Evolutionary conservation across 2,888 invertebrate genomes (phyloP), one percentile per base, ranked within the genome.

Genomic region (Temnothorax rugatulus): DNA sequence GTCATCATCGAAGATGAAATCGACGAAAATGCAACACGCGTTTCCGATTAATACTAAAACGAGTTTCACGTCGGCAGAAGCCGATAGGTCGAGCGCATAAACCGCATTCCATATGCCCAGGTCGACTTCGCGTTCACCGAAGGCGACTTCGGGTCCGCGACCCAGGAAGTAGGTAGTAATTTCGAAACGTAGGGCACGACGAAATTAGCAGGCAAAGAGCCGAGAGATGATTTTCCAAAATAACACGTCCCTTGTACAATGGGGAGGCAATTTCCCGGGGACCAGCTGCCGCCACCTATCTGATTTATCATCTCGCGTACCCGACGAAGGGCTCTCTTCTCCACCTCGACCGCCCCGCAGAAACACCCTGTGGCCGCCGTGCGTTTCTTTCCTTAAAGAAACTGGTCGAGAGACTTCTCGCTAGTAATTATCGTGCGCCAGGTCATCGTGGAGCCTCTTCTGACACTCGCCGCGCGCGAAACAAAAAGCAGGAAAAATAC

Each of bases 141-240:
- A 76, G 63, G 82, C 85, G 84, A 68, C 79, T 86, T 74, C 81
- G 83, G 90, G 87, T 85, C 91, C 88, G 88, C 88, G 88, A 91
- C 88, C 90, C 90, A 92, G 93, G 93, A 93, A 93, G 92, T 92
- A 91, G 92, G 89, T 91, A 91, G 90, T 94, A 93, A 94, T 94
- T 93, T 94, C 85, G 90, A 84, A 86, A 86, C 87, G 87, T 83
- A 88, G 83, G 92, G 86, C 89, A 88, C 86, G 85, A 88, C 88
- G 87, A 93, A 94, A 94, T 94, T 94, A 94, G 94, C 94, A 91
- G 92, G 92, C 92, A 92, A 93, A 93, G 92, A 92, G 90, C 91
- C 91, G 90, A 91, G 90, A 92, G 93, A 94, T 94, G 94, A 94
- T 94, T 94, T 94, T 94, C 94, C 94, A 92, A 94, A 94, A 94